phyloP scores from a whole-genome alignment of 2,797 vertebrate genomes.

The Pseudomugil tenellus region DNA sequence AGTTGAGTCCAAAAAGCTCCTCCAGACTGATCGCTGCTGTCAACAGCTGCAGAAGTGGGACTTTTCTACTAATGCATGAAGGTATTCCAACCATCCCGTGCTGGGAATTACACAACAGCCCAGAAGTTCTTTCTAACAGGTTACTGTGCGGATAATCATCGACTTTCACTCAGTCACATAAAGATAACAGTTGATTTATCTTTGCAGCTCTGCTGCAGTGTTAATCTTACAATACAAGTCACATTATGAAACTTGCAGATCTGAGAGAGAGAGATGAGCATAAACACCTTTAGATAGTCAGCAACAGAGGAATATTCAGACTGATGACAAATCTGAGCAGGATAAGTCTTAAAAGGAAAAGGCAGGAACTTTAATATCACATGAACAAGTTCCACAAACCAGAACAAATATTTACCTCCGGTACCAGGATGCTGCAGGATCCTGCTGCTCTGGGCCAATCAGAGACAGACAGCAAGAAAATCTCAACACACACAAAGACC shows the following conservation, averaged over 20 bases:
- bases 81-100: not conserved
- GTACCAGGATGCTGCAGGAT: slow-evolving; percentile 32
- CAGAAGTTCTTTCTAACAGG: not conserved
- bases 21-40: not conserved
- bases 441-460: slow-evolving; percentile 38
- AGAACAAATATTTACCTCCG: slow-evolving; percentile 55
- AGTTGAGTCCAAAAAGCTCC: no score
- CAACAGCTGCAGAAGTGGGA: not conserved
- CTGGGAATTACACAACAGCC: not conserved
- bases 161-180: not conserved
- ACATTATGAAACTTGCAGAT: not conserved
- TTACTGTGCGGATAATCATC: not conserved
- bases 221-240: not conserved
- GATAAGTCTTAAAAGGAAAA: not conserved
- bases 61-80: not conserved
- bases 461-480: not conserved
- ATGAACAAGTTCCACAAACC: slow-evolving; percentile 1
- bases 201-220: not conserved
- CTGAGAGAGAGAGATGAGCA: not conserved
- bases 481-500: not conserved
- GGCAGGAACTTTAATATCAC: no score
- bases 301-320: not conserved
- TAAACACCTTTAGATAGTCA: not conserved
- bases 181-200: not conserved
- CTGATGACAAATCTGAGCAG: not conserved